phyloP scores from a whole-genome alignment of 2,113 vertebrate genomes.

The Setophaga coronata region DNA sequence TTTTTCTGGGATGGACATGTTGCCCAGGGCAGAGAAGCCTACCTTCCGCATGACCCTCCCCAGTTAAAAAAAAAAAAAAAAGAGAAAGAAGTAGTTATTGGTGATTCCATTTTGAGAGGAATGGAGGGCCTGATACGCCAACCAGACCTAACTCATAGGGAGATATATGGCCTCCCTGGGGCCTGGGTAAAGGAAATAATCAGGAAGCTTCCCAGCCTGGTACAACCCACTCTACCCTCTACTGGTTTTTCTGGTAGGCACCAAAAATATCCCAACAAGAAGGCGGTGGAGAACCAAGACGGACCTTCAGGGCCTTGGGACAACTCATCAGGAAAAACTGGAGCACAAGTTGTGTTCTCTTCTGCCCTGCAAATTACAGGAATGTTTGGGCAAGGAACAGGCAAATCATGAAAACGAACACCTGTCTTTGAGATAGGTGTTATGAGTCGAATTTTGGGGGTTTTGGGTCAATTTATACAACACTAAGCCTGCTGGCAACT shows the following conservation, averaged over 20 bases:
- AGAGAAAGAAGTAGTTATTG: not conserved
- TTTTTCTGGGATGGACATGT: not conserved
- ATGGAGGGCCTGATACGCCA: not conserved
- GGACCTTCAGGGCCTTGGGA: not conserved
- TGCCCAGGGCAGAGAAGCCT: not conserved
- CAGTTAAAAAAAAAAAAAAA: not conserved
- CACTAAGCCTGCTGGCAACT: not conserved
- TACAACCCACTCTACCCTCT: not conserved
- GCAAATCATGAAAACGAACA: not conserved
- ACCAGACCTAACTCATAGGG: not conserved
- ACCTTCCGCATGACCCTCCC: not conserved
- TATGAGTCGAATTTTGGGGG: not conserved
- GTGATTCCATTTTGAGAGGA: not conserved
- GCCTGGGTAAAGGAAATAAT: not conserved
- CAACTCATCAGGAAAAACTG: not conserved
- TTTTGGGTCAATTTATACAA: not conserved
- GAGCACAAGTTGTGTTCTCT: not conserved
- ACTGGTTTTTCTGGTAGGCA: not conserved
- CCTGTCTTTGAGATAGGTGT: not conserved
- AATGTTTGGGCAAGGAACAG: not conserved
- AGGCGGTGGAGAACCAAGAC: not conserved
- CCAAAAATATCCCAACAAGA: accelerated
- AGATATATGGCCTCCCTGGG: not conserved
- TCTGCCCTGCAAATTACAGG: not conserved
- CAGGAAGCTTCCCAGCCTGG: not conserved